Evolutionary conservation across 2,113 vertebrate species (phyloP), one percentile per base, ranked within the genome.

Genomic region (Callaeas wilsoni): DNA sequence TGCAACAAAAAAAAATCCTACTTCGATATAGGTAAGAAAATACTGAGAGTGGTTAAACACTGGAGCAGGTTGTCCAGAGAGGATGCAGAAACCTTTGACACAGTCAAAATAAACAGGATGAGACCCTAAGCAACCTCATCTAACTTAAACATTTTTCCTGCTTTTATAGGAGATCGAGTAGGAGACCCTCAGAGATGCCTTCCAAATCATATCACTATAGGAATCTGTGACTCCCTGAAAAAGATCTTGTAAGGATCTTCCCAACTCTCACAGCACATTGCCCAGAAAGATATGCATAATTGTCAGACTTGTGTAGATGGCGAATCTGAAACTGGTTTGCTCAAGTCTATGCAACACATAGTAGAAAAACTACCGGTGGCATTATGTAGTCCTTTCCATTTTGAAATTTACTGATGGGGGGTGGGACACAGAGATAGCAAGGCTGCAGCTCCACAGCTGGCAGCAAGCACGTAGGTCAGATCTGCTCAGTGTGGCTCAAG

Each of bases 401-500:
- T 71, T 52, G 27, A 71, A 69, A 71, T 35, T 62, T 52, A 53
- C 30, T 63, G 57, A 49, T 13, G 47, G 32, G 23, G 25, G 80
- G 17, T 33, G 46, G 50, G 52, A 65, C 33, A 74, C 0, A 1
- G 37, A 44, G 26, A 60, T 25, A 81, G 12, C 32, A 59, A 79
- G 18, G 29, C 12, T 69, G 62, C 32, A 69, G 77, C 32, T 69
- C 55, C 39, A 59, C 29, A 74, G 52, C 39, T 33, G 52, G 20
- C 0, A 1, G 23, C 7, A 41, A 42, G 23, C 19, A 50, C 25
- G 25, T 39, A 29, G 27, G 35, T 10, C 1, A 2, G 32, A 29
- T 79, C 50, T 74, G 50, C 13, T 64, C 35, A 35, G 46, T n/a
- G 33, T 21, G 27, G 21, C 29, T 75, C 50, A 62, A 78, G 37